Conservation (phyloP, 2,113 vertebrate genomes). For the Azemiops feae region DNA sequence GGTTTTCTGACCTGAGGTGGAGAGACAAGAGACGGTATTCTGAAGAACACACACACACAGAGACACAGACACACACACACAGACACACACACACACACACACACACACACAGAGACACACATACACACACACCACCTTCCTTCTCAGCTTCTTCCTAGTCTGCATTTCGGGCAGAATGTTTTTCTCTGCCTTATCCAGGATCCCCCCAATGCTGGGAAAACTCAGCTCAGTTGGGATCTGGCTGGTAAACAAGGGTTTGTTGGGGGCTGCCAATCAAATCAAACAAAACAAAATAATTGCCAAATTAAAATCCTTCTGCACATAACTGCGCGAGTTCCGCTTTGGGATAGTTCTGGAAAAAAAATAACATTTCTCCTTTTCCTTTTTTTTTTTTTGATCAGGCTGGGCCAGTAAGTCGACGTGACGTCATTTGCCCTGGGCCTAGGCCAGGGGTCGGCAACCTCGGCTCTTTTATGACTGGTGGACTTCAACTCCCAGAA, state of each 20-base stretch:
- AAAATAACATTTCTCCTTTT: neutral
- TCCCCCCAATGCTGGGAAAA: neutral
- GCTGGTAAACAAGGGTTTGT: neutral
- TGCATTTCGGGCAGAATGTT: neutral
- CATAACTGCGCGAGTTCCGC: too few species aligned
- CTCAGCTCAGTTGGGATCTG: neutral
- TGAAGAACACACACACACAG: too few species aligned
- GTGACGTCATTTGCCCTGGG: neutral
- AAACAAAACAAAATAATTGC: neutral
- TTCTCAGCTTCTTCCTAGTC: neutral
- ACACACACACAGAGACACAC: too few species aligned
- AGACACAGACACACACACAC: too few species aligned
- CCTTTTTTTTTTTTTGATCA: neutral
- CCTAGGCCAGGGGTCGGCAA: neutral
- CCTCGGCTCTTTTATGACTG: too few species aligned
- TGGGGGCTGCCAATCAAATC: accelerated
- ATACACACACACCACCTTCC: neutral
- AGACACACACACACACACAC: too few species aligned
- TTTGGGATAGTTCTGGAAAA: neutral
- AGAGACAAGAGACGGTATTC: neutral
- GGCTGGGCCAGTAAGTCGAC: too few species aligned
- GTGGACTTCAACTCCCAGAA: too few species aligned
- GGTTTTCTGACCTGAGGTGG: neutral
- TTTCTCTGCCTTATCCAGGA: neutral
- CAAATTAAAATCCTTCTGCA: neutral